A percentile compares a stretch with the other conserved stretches of the same genome.
phyloP scores from a whole-genome alignment of 2,113 vertebrate genomes.

The Monopterus albus region DNA sequence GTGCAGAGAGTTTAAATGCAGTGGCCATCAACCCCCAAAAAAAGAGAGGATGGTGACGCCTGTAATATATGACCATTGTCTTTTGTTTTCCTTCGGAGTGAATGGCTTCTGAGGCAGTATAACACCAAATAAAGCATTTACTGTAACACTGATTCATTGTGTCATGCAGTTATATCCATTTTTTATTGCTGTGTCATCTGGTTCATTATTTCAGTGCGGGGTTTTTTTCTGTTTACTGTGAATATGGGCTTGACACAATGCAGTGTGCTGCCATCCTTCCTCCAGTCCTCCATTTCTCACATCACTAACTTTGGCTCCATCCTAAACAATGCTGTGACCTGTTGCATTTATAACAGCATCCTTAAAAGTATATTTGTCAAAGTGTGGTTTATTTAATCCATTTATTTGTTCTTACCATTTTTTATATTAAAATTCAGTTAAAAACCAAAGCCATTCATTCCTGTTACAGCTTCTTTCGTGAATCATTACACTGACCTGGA shows the following conservation, averaged over 20 bases:
- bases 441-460: background rate
- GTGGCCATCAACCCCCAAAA: background rate
- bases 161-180: background rate
- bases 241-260: slow-evolving; percentile 37
- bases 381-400: slow-evolving; percentile 2
- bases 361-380: background rate
- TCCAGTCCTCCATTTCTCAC: slow-evolving; percentile 60
- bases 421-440: too few species aligned
- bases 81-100: background rate
- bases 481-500: background rate
- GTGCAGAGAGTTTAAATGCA: slow-evolving; percentile 9
- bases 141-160: slow-evolving; percentile 20
- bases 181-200: background rate
- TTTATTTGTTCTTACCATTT: background rate
- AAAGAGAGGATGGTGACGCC: background rate
- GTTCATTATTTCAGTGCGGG: slow-evolving; percentile 16
- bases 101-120: slow-evolving; percentile 9
- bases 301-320: slow-evolving; percentile 71
- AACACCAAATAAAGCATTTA: background rate
- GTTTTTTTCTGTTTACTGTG: slow-evolving; percentile 24
- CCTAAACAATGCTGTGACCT: slow-evolving; percentile 51
- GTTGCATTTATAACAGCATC: background rate
- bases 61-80: background rate
- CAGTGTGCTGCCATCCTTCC: slow-evolving; percentile 25
- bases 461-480: background rate